Conservation (phyloP, 2,113 vertebrate species). For the Sigmodon hispidus region DNA sequence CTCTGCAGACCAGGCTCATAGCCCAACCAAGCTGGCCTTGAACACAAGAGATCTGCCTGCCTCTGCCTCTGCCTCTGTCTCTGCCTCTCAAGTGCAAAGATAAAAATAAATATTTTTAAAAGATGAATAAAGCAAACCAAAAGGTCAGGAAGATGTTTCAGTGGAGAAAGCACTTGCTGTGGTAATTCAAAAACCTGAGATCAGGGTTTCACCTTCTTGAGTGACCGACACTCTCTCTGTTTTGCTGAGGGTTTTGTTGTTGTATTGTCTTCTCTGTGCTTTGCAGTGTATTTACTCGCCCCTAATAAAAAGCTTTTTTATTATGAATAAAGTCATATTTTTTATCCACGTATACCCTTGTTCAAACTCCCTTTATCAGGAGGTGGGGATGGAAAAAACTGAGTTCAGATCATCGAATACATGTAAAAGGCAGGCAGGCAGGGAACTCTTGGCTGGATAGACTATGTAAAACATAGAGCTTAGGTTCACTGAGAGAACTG, state of each 20-base stretch:
- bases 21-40: not conserved
- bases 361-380: not conserved
- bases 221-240: not conserved
- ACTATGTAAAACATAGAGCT: not conserved
- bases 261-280: not conserved
- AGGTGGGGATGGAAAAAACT: not conserved
- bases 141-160: not conserved
- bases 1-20: not conserved
- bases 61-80: not conserved
- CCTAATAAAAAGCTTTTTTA: not conserved
- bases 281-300: not conserved
- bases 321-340: too few species aligned
- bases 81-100: not conserved
- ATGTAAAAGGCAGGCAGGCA: not conserved
- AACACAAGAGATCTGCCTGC: not conserved
- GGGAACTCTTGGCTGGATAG: not conserved
- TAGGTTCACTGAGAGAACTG: not conserved
- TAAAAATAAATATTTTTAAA: not conserved
- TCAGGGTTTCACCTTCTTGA: not conserved
- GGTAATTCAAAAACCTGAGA: not conserved
- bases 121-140: not conserved
- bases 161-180: not conserved
- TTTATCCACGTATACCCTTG: too few species aligned
- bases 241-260: not conserved
- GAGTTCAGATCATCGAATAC: not conserved